Evolutionary conservation across 2,113 vertebrate species (phyloP).

Genomic region (Chaetura pelagica): DNA sequence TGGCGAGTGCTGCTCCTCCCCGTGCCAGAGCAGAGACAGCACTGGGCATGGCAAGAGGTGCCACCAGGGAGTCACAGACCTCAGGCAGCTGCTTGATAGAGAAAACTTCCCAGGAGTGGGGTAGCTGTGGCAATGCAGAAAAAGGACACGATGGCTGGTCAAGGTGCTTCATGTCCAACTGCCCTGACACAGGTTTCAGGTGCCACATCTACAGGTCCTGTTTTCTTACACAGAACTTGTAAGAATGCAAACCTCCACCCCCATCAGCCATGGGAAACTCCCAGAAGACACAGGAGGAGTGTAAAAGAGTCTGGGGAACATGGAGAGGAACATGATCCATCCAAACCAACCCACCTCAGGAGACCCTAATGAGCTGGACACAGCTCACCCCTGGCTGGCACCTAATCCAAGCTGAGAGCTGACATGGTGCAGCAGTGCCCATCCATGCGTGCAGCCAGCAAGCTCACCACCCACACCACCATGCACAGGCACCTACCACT

Average conservation of each 20-base stretch:
- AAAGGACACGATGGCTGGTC: background rate
- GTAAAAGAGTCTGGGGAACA: background rate
- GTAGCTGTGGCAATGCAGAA: background rate
- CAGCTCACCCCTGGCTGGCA: accelerated
- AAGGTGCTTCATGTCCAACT: background rate
- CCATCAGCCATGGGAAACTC: background rate
- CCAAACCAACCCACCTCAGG: background rate
- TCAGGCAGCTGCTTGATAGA: background rate
- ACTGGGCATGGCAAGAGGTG: background rate
- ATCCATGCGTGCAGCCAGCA: background rate
- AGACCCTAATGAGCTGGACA: background rate
- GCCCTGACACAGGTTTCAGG: background rate
- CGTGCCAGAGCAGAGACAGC: accelerated
- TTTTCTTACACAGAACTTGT: background rate
- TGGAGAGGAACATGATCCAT: background rate
- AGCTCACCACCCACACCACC: background rate
- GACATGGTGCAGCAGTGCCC: too few relatives aligned
- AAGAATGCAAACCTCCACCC: background rate
- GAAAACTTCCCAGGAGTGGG: background rate
- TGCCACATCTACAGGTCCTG: background rate
- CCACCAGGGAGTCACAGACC: background rate
- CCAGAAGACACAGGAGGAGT: background rate
- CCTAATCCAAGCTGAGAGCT: background rate
- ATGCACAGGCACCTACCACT: slow-evolving; percentile 84
- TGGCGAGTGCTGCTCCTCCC: background rate